These are phyloP conservation scores for Seira ritae DNA, from an alignment of 2,888 invertebrate species.

Conservation along the genomic window DNA sequence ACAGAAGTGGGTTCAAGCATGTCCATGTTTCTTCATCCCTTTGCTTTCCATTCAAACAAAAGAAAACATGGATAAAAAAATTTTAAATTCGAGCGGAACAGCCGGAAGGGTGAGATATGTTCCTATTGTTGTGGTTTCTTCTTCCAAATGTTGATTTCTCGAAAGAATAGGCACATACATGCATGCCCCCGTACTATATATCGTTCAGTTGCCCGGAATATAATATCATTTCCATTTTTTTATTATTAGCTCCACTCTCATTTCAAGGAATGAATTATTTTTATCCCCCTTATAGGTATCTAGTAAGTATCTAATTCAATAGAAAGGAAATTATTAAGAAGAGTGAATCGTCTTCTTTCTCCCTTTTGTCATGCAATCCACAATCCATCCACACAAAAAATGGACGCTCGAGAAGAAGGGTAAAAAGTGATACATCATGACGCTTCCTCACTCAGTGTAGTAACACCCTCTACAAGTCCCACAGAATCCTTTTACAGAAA, in stretches of 20 bases:
- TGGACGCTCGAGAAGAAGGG: too few relatives aligned
- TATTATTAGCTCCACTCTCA: slow-evolving; percentile 46
- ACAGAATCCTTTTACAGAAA: background rate
- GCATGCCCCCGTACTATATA: too few relatives aligned
- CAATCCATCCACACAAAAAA: background rate
- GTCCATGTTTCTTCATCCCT: slow-evolving; percentile 37
- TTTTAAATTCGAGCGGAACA: slow-evolving; percentile 58
- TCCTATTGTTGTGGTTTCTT: slow-evolving; percentile 50
- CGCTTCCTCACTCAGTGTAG: background rate
- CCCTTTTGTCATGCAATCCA: slow-evolving; percentile 47
- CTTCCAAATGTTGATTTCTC: slow-evolving; percentile 37
- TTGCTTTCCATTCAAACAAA: too few relatives aligned
- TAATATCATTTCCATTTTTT: slow-evolving; percentile 14
- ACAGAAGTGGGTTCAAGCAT: slow-evolving; percentile 29
- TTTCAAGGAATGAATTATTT: slow-evolving; percentile 49
- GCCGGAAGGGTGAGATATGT: slow-evolving; percentile 64
- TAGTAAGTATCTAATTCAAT: slow-evolving; percentile 63
- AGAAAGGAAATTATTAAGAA: slow-evolving; percentile 69
- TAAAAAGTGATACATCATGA: slow-evolving; percentile 55
- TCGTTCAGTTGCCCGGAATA: background rate
- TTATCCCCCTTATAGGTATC: slow-evolving; percentile 8
- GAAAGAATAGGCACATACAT: background rate
- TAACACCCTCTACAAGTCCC: slow-evolving; percentile 1
- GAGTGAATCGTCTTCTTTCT: slow-evolving; percentile 65
- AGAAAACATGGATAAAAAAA: background rate